Conservation (phyloP, 2,113 vertebrate species). For the Mormyrus iriodes region DNA sequence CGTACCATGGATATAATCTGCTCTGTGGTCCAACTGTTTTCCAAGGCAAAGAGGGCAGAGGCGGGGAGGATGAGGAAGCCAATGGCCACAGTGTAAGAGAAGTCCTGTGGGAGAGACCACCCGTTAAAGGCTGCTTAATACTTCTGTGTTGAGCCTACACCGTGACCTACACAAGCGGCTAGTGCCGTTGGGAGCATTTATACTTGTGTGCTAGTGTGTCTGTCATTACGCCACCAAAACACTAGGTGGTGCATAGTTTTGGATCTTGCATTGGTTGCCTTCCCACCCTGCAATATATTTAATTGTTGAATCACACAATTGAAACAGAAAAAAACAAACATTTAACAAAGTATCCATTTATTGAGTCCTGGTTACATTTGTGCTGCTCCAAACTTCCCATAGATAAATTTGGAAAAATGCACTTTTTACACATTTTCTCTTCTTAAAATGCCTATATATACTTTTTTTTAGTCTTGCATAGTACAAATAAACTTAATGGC, state of each 20-base stretch:
- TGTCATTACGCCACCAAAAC: not conserved
- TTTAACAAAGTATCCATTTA: not conserved
- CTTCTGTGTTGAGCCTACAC: not conserved
- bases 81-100: constrained; percentile 46
- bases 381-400: not conserved
- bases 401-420: not conserved
- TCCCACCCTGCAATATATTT: not conserved
- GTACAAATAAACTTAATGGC: not conserved
- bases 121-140: not conserved
- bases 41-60: constrained; percentile 54
- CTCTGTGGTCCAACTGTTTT: constrained; percentile 31
- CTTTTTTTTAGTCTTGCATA: not conserved
- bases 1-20: constrained; percentile 66
- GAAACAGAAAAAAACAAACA: not conserved
- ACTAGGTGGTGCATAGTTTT: not conserved
- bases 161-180: not conserved
- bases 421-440: not conserved
- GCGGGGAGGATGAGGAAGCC: constrained; percentile 54
- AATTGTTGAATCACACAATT: not conserved
- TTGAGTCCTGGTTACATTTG: not conserved
- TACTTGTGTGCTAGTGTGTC: not conserved
- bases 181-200: not conserved
- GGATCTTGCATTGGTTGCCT: not conserved
- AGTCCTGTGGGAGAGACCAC: constrained; percentile 58
- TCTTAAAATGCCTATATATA: not conserved